phyloP scores from a whole-genome alignment of 2,888 invertebrate species.

The Onchidella celtica region DNA sequence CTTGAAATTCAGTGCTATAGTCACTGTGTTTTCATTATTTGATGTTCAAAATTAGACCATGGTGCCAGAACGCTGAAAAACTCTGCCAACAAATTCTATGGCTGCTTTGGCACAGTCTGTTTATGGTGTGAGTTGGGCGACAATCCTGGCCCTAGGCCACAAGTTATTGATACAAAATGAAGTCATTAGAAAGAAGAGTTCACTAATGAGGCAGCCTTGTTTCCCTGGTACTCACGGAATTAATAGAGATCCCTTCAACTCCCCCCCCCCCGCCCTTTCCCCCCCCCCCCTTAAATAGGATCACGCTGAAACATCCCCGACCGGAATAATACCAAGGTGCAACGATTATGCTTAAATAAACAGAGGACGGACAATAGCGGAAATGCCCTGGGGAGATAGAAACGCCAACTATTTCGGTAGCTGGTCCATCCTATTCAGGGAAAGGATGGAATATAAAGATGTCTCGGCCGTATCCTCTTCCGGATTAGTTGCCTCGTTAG shows the following conservation, averaged over 20 bases:
- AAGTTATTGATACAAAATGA: conserved; percentile 44
- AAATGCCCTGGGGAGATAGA: conserved; percentile 16
- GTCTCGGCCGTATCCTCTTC: conserved; percentile 2
- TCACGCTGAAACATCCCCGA: conserved; percentile 28
- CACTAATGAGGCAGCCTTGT: conserved; percentile 35
- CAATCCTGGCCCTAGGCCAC: conserved; percentile 24
- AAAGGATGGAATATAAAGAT: conserved; percentile 34
- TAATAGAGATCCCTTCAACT: background rate
- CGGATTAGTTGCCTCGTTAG: conserved; percentile 32
- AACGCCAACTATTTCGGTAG: background rate
- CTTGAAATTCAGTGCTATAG: too few relatives aligned
- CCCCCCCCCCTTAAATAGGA: background rate
- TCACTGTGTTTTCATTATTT: too few relatives aligned
- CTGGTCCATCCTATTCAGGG: background rate
- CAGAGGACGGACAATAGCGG: conserved; percentile 1
- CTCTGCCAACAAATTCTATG: too few relatives aligned
- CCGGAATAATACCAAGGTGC: conserved; percentile 27
- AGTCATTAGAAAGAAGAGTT: conserved; percentile 37
- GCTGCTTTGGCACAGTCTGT: too few relatives aligned
- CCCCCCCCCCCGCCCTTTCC: too few relatives aligned
- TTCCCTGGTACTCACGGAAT: conserved; percentile 1
- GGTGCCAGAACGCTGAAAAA: too few relatives aligned
- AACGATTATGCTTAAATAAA: conserved; percentile 45
- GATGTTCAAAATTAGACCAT: too few relatives aligned
- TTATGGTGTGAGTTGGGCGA: too few relatives aligned